Evolutionary conservation across 2,888 invertebrate species (phyloP), one percentile per base, ranked within the genome.

Genomic region (Epsilonema sp.): DNA sequence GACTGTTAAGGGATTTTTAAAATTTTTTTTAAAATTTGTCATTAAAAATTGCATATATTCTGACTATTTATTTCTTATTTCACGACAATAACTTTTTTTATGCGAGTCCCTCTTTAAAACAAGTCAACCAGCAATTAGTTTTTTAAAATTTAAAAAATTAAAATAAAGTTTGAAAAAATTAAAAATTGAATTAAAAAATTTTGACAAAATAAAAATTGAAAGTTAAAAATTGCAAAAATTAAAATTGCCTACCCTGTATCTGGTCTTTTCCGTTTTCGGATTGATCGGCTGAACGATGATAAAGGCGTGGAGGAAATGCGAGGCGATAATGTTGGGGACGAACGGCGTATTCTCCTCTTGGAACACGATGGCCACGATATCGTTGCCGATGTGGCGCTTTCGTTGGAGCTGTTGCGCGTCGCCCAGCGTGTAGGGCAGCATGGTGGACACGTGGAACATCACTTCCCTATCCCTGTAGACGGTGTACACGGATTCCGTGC

Each of bases 331-430:
- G 68, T 89, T 87, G 26, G 94, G 94, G 26, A 87, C 83, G 70
- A 97, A 97, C 42, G 92, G 92, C 26, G 94, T 92, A 67, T 90
- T 83, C 60, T 80, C 81, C 69, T 94, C 94, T 75, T 94, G 87
- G 70, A 94, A 94, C 58, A 94, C 83, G 56, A 94, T 79, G 46
- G 90, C 87, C 48, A 94, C 90, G 53, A 94, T 94, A 63, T 94
- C 94, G 67, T 94, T 94, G 59, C 76, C 76, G 61, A 97, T 92
- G 71, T 97, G 94, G 51, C 94, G 76, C 68, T 97, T 97, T 59
- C 92, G 75, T 66, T 92, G 71, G 63, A 72, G 65, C 68, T 94
- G 94, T 66, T 94, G 94, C 1, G 86, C 78, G 69, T 97, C 94
- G 26, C 84, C 84, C 46, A 89, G 86, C 16, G 90, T 90, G 70